Evolutionary conservation across 2,888 invertebrate species (phyloP), one percentile per base, ranked within the genome.

Genomic region (Gymnosoma rotundatum): DNA sequence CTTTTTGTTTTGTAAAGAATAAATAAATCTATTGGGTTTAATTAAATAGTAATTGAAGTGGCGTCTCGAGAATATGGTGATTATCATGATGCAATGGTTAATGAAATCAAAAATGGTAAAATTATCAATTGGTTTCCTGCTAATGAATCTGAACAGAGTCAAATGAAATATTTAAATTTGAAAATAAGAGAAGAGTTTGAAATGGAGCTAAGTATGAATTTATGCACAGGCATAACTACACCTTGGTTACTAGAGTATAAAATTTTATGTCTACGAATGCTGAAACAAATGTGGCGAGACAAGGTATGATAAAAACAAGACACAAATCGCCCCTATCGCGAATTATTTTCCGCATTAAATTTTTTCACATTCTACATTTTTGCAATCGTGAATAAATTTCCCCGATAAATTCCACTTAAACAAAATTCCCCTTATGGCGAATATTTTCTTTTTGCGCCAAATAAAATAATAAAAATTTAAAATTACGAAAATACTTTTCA

Each of bases 51-150:
- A 70, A 95, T 97, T 86, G 97, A 97, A 93, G 95, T 96, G 12
- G 95, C 96, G 1, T 95, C 95, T 76, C 95, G 95, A 0, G 97
- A 97, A 91, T 97, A 97, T 88, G 97, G 97, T 0, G 93, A 94
- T 14, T 94, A 94, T 87, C 93, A 94, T 2, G 95, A 96, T 20
- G 93, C 92, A 88, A 95, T 97, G 95, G 94, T 96, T 0, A 90
- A 93, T 7, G 94, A 94, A 0, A 93, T 95, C 0, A 95, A 95
- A 72, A 95, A 96, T 89, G 95, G 96, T 0, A 93, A 93, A 85
- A 93, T 93, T 84, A 91, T 93, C 21, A 90, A 92, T 16, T 95
- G 95, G 95, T 80, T 87, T 4, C 90, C 91, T 0, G 48, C 69
- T 3, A 61, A 66, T 14, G 54, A 83, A 38, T 60, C 21, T 12